These are phyloP conservation scores for Eulemur rufifrons DNA, from an alignment of 2,113 vertebrate genomes.

Conservation along the genomic window DNA sequence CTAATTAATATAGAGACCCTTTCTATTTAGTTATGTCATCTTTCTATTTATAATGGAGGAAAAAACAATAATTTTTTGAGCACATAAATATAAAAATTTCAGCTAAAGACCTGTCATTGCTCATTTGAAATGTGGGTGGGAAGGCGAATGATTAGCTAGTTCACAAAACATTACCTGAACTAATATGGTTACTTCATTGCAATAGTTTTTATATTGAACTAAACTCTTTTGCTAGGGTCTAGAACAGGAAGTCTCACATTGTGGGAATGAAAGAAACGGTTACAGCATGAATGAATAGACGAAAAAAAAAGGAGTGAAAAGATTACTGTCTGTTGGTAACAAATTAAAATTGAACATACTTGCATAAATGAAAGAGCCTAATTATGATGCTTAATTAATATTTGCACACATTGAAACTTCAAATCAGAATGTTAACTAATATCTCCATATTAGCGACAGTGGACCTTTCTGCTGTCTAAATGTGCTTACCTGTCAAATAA, in stretches of 20 bases:
- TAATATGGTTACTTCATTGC: background rate
- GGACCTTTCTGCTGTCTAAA: background rate
- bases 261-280: background rate
- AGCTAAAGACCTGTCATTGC: background rate
- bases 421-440: background rate
- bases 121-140: background rate
- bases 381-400: background rate
- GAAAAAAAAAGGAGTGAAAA: background rate
- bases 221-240: background rate
- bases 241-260: background rate
- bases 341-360: background rate
- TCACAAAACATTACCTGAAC: background rate
- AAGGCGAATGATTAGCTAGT: background rate
- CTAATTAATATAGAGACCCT: background rate
- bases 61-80: background rate
- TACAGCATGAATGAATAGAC: background rate
- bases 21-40: background rate
- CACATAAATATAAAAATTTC: background rate
- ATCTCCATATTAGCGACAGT: background rate
- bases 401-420: background rate
- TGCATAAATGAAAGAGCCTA: background rate
- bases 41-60: background rate
- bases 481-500: background rate
- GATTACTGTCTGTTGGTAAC: background rate
- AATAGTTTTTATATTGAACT: background rate